Conservation (phyloP, 2,113 vertebrate species). For the Pipra filicauda region DNA sequence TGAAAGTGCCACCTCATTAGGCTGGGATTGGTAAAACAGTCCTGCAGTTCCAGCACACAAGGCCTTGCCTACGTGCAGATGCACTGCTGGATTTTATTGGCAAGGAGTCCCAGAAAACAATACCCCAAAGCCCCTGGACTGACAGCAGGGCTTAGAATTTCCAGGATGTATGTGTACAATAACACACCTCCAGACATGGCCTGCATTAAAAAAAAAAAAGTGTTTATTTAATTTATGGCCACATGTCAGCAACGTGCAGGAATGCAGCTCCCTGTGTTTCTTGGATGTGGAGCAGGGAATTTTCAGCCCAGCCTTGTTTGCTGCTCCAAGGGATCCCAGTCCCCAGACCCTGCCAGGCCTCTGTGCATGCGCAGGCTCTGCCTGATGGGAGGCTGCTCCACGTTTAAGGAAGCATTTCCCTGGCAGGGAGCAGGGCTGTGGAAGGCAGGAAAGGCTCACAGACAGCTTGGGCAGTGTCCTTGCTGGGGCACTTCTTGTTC, state of each 20-base stretch:
- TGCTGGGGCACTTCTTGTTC: background rate
- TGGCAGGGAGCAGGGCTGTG: background rate
- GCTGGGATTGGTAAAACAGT: background rate
- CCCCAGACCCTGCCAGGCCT: background rate
- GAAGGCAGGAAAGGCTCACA: background rate
- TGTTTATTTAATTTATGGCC: background rate
- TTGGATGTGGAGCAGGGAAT: background rate
- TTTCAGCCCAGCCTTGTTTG: background rate
- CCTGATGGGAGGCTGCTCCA: background rate
- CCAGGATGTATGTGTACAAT: background rate
- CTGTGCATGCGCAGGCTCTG: background rate
- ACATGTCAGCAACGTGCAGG: background rate
- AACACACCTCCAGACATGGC: background rate
- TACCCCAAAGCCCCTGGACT: background rate
- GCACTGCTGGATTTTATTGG: background rate
- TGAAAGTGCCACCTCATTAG: background rate
- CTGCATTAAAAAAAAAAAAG: background rate
- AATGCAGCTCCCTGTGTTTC: background rate
- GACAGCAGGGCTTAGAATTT: background rate
- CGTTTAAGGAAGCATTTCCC: rapidly evolving
- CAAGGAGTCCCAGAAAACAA: background rate
- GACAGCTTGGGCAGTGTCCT: background rate
- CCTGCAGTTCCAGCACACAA: background rate
- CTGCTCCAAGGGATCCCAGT: background rate
- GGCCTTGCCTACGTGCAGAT: background rate